Percentiles rank a stretch among this genome's conserved stretches.
Conservation (phyloP, 2,113 vertebrate species). For the Blennius ocellaris region DNA sequence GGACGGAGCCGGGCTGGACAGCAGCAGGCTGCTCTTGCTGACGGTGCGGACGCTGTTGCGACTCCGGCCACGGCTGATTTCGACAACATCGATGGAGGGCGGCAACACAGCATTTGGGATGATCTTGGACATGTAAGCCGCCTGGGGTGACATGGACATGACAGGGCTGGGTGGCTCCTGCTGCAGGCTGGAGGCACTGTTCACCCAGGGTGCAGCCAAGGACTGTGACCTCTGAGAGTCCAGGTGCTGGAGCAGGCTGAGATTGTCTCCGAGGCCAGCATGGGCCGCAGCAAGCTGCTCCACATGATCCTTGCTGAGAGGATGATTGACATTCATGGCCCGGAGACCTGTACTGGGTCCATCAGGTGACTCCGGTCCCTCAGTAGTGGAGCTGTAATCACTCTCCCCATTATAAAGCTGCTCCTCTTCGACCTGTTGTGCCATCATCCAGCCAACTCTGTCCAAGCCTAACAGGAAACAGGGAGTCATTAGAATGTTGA, state of each 20-base stretch:
- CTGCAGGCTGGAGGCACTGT: conserved; percentile 78
- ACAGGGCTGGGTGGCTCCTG: conserved; percentile 85
- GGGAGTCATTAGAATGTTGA: background rate
- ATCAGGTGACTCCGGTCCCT: conserved; percentile 65
- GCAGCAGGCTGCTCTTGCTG: conserved; percentile 92
- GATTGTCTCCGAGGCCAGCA: conserved; percentile 84
- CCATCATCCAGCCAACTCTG: conserved; percentile 65
- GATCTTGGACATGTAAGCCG: conserved; percentile 95
- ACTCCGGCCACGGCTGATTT: conserved; percentile 84
- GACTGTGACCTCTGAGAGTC: conserved; percentile 84
- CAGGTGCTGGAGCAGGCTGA: conserved; percentile 80
- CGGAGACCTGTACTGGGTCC: conserved; percentile 65
- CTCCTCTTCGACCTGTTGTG: conserved; percentile 52
- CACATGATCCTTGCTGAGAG: conserved; percentile 62
- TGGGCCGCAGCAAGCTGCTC: conserved; percentile 79
- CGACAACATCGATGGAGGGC: conserved; percentile 92
- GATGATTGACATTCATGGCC: conserved; percentile 61
- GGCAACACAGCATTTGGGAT: conserved; percentile 96
- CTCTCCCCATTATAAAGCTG: conserved; percentile 77
- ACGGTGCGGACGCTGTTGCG: conserved; percentile 91
- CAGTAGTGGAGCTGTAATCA: conserved; percentile 82
- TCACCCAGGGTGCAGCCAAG: conserved; percentile 87
- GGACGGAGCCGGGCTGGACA: conserved; percentile 85
- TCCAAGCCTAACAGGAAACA: conserved; percentile 76
- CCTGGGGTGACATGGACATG: conserved; percentile 95